Evolutionary conservation across 2,888 invertebrate genomes (phyloP), one percentile per base, ranked within the genome.

Genomic region (Cerastis rubricosa): DNA sequence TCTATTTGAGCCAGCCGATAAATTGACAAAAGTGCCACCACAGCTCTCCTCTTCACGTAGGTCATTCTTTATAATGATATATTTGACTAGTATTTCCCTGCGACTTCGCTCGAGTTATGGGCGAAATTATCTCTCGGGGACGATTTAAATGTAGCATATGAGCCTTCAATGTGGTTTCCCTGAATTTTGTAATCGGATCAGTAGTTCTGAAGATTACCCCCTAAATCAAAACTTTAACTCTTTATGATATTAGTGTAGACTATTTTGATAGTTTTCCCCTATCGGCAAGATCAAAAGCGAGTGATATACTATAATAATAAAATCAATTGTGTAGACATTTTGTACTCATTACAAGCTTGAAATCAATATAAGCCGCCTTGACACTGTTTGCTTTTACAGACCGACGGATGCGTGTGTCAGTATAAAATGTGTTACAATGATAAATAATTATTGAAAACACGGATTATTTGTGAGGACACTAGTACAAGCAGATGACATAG

Each of bases 291-390:
- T 87, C 64, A 80, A 75, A 83, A 89, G 82, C 85, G 77, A 88
- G 87, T 89, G 83, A 85, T 84, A 87, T 89, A 89, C 74, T n/a
- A n/a, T n/a, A 86, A 87, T 89, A 89, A 88, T 88, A 85, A 85
- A 91, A 92, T 91, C 89, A 89, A 91, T 92, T 92, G 90, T 92
- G 88, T 90, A 89, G 88, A 85, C 85, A 90, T 92, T 85, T 90
- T 92, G 92, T 92, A 89, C 93, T 94, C 92, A 93, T 94, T 94
- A 92, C 92, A 90, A 93, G 91, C 89, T 92, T 93, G 94, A 94
- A 95, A 95, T 95, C 94, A 93, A 94, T 95, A 94, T 93, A 94
- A 92, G 92, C 90, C 90, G 90, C 95, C 95, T 95, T 95, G 95
- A 94, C 95, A 95, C 94, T 95, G 92, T 95, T 95, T 93, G 92